Base-by-base conservation (phyloP, 2,113 vertebrate species). In the Verasper variegatus region DNA sequence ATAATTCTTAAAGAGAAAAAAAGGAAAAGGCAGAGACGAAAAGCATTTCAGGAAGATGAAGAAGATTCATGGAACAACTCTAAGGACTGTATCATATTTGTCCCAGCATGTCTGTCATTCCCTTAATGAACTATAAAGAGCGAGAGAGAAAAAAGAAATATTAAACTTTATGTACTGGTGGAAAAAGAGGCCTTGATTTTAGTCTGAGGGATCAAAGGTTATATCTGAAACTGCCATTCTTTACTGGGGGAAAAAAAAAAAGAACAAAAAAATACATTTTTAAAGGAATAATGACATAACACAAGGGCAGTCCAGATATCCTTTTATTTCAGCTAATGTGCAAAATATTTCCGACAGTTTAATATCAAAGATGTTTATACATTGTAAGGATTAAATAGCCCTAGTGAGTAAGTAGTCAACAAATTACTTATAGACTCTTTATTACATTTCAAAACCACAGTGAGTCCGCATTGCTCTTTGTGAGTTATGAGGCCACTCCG, bases 81-180 rank as follows among this genome's bases (percentile, higher is more conserved):
- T 92, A 90, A 91, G 86, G 87, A 95, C 93, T 95, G 92, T 94
- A 94, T 91, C 92, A 94, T 95, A 94, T 93, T 93, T 94, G 93
- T 95, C 93, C 85, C 92, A 97, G 97, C 96, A 98, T 98, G 97
- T 97, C 95, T 96, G 95, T 98, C 95, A 95, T 94, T 96, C 95
- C 95, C 95, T 93, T 88, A 93, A 91, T 89, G 85, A 95, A 95
- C 88, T 84, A 94, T 93, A 92, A 90, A 93, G 37, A 37, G 35
- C 92, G 79, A 91, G 68, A 77, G 90, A 91, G 18, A 51, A 15
- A 72, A 77, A 93, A 73, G 78, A 5, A 94, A 92, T 94, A 91
- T 89, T 83, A 78, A 84, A 91, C 95, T 94, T 90, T 93, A 92
- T 94, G 94, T 95, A 94, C 92, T 89, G 90, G 88, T 93, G 93